Evolutionary conservation across 2,888 invertebrate species (phyloP), one percentile per base, ranked within the genome.

Genomic region (Nomada lathburiana): DNA sequence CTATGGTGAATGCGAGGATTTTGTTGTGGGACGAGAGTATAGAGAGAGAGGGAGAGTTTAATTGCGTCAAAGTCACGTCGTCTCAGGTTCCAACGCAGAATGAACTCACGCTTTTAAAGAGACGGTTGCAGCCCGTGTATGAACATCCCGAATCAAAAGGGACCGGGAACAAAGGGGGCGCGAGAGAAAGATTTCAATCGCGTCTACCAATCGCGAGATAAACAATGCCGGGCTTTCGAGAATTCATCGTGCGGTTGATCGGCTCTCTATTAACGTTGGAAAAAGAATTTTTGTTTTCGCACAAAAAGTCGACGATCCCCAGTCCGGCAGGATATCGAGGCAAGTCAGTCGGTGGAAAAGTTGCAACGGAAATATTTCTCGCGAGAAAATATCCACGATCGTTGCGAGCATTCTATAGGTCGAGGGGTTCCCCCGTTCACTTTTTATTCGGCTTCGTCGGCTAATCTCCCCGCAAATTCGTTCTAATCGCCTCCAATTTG

Each of bases 221-320:
- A 88, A 91, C 91, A 90, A 91, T 91, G 86, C 89, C 88, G 77
- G 79, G 83, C 86, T 84, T 88, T 88, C 87, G 90, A 88, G 89
- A 86, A 88, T 88, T 86, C 86, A 83, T 85, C 80, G 88, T 88
- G 89, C 89, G 88, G 89, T 92, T 90, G 91, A 92, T 92, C 91
- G 89, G 80, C 89, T 92, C 88, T 91, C 89, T 89, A 91, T 92
- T 91, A 90, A 91, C 89, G 87, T 83, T 85, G 88, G 90, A 89
- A 87, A 57, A 57, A 90, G 86, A 89, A 89, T 85, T 88, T 78
- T 88, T 80, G 81, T 65, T 82, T 88, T 76, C 67, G 55, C 57
- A n/a, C 11, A 42, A 47, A 76, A 75, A 63, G 74, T 59, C 29
- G 62, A 44, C 62, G 55, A 65, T 82, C 72, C 64, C 60, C 63